These are phyloP conservation scores for Champsocephalus gunnari DNA, from an alignment of 2,797 vertebrate species.

Conservation along the genomic window DNA sequence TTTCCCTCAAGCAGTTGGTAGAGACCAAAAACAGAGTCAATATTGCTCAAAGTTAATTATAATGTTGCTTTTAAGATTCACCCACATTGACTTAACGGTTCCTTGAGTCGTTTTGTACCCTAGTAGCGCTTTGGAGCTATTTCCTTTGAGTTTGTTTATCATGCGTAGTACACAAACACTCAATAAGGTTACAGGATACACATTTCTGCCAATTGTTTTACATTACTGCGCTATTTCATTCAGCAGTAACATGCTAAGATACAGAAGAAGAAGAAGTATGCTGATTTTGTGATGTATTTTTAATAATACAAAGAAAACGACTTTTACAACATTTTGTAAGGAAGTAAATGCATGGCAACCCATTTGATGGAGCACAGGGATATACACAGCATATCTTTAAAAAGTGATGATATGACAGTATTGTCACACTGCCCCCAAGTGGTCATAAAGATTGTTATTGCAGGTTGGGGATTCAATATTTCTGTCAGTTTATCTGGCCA, in stretches of 20 bases:
- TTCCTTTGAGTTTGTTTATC: not conserved
- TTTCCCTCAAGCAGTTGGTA: not conserved
- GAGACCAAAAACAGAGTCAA: not conserved
- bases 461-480: not conserved
- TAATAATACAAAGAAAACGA: not conserved
- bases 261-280: not conserved
- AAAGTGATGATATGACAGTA: not conserved
- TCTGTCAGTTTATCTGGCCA: not conserved
- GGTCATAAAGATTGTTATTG: not conserved
- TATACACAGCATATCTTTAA: not conserved
- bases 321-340: not conserved
- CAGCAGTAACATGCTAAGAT: not conserved
- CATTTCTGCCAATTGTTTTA: not conserved
- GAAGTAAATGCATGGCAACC: not conserved
- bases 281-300: not conserved
- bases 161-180: not conserved
- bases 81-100: not conserved
- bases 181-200: not conserved
- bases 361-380: too few species aligned
- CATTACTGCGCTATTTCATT: not conserved
- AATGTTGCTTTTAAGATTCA: not conserved
- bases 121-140: not conserved
- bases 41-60: not conserved
- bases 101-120: not conserved
- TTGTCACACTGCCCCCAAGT: not conserved